These are phyloP conservation scores for Merops nubicus DNA, from an alignment of 2,113 vertebrate genomes.

Conservation along the genomic window DNA sequence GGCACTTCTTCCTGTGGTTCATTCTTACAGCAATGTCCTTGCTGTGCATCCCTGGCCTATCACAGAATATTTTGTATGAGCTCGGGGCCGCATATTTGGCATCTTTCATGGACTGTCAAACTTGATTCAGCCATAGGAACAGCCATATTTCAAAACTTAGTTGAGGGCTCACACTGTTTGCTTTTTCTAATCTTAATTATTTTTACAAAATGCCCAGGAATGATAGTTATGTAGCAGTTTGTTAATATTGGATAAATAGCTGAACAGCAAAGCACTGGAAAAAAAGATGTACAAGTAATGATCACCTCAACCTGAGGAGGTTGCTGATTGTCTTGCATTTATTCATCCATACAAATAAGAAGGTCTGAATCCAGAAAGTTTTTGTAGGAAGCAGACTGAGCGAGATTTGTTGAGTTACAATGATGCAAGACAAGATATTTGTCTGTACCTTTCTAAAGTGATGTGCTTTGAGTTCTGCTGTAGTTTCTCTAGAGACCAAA, in stretches of 20 bases:
- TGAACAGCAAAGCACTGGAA: background rate
- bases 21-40: background rate
- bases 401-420: background rate
- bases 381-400: background rate
- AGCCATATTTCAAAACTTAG: background rate
- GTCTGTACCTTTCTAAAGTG: background rate
- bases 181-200: background rate
- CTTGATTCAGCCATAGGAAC: background rate
- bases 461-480: background rate
- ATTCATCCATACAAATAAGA: background rate
- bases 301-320: background rate
- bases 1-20: background rate
- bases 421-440: background rate
- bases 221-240: background rate
- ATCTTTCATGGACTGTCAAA: background rate
- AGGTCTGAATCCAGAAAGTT: background rate
- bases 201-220: background rate
- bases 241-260: background rate
- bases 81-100: background rate
- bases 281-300: background rate
- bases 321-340: background rate
- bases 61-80: background rate
- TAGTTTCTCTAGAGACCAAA: background rate
- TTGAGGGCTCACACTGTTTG: background rate
- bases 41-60: background rate